Evolutionary conservation across 2,113 vertebrate genomes (phyloP).

Genomic region (Rhipidura dahli): DNA sequence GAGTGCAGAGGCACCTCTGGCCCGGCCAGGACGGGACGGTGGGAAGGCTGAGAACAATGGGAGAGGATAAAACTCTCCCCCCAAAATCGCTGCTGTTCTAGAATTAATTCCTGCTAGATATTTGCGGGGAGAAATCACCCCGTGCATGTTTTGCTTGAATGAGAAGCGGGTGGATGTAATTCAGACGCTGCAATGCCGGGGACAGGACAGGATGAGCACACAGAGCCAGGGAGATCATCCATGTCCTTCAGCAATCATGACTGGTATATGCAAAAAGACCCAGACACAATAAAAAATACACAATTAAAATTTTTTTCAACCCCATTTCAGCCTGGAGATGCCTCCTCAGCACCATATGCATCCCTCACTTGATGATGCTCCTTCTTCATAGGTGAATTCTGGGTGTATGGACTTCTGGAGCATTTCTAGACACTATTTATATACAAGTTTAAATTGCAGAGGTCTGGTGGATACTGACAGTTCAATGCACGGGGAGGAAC

Average conservation of each 20-base stretch:
- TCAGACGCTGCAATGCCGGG: neutral
- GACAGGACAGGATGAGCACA: neutral
- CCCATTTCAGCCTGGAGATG: neutral
- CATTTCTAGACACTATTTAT: neutral
- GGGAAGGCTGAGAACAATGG: neutral
- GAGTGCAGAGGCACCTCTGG: fast-evolving
- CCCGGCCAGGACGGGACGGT: fast-evolving
- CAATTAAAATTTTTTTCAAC: neutral
- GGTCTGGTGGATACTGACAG: neutral
- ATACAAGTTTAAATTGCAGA: neutral
- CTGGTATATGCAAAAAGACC: neutral
- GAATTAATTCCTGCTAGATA: neutral
- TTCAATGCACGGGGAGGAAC: neutral
- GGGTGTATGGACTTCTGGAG: neutral
- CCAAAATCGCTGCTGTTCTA: neutral
- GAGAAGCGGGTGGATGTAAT: neutral
- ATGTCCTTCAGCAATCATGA: fast-evolving
- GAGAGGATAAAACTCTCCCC: neutral
- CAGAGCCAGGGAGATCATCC: neutral
- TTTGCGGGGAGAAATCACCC: neutral
- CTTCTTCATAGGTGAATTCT: neutral
- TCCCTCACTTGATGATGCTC: neutral
- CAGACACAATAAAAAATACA: neutral
- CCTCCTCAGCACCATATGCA: no score
- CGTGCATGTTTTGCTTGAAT: fast-evolving